Evolutionary conservation across 53 echinoderm and acorn worm species (phyloP).

Genomic region (Mesocentrotus franciscanus): DNA sequence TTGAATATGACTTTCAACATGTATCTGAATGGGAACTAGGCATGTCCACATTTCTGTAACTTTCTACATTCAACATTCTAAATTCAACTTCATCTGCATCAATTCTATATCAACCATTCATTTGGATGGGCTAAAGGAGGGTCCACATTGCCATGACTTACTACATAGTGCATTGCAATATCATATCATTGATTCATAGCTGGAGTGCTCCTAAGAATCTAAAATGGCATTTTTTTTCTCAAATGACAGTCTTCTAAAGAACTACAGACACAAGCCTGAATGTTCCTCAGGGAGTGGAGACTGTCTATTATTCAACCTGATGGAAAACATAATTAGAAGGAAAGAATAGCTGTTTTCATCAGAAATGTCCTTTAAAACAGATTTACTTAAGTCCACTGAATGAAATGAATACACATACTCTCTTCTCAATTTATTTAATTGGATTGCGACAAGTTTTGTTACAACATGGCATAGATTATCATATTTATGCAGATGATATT

Average conservation of each 20-base stretch:
- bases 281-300: too few species aligned
- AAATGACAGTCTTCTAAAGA: not conserved
- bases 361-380: not conserved
- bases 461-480: too few species aligned
- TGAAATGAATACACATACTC: not conserved
- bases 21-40: too few species aligned
- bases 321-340: too few species aligned
- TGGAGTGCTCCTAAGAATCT: not conserved
- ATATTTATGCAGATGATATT: too few species aligned
- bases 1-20: too few species aligned
- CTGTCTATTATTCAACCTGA: too few species aligned
- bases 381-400: not conserved
- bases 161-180: not conserved
- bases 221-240: not conserved
- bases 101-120: not conserved
- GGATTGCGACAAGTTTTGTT: too few species aligned
- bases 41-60: not conserved
- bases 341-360: too few species aligned
- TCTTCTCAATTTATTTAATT: too few species aligned
- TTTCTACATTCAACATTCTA: too few species aligned
- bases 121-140: not conserved
- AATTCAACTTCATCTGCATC: not conserved
- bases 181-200: not conserved
- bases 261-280: not conserved
- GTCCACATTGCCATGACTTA: not conserved